Percentiles rank a stretch among this genome's conserved stretches.
These are phyloP conservation scores for Uropetala carovei DNA, from an alignment of 2,888 invertebrate species.

Conservation along the genomic window DNA sequence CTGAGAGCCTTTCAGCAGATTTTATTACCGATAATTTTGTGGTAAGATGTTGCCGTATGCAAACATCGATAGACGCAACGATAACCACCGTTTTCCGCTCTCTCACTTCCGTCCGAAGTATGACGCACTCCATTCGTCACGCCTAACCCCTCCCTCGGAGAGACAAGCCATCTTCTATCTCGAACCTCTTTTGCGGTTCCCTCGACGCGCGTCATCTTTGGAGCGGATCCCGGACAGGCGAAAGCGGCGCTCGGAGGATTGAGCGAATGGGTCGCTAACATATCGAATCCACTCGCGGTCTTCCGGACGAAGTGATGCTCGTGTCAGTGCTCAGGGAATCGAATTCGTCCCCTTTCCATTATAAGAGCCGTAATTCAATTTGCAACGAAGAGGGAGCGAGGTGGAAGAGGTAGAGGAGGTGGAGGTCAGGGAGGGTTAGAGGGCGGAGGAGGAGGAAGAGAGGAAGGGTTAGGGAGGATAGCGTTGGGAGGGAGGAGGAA, in stretches of 20 bases:
- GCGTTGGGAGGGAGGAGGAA: no score
- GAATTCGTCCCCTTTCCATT: not conserved
- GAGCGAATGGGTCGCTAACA: not conserved
- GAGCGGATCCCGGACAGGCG: no score
- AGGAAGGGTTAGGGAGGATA: not conserved
- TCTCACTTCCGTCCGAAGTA: no score
- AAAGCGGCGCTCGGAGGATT: not conserved
- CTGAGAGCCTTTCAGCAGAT: no score
- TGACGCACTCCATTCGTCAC: no score
- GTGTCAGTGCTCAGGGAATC: conserved; percentile 3
- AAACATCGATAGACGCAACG: no score
- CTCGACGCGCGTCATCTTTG: not conserved
- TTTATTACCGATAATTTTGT: no score
- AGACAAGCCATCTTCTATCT: not conserved
- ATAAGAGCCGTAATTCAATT: not conserved
- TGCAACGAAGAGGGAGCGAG: not conserved
- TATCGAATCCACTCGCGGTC: not conserved
- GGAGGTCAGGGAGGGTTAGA: not conserved
- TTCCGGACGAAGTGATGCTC: conserved; percentile 5
- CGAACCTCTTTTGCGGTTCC: not conserved
- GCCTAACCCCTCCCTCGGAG: not conserved
- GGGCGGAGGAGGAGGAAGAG: not conserved
- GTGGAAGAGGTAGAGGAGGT: not conserved
- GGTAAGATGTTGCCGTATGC: no score
- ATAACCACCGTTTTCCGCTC: no score